Evolutionary conservation across 2,797 vertebrate genomes (phyloP), one percentile per base, ranked within the genome.

Genomic region (Epinephelus coioides): DNA sequence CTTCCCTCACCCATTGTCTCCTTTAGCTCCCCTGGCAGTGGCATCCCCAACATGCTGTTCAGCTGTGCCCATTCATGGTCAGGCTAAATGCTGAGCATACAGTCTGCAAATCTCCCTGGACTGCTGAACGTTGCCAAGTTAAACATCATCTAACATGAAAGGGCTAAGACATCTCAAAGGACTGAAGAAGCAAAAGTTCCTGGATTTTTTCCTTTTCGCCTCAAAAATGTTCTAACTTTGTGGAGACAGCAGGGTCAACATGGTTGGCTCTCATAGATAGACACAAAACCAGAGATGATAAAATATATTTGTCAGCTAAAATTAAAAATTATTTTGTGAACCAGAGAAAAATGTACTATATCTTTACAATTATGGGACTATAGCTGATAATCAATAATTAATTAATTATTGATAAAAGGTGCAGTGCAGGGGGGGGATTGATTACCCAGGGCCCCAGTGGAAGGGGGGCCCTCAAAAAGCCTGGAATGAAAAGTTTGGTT

Each of bases 21-120:
- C 38, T 78, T 76, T 19, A 46, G 30, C 50, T 74, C 23, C 50
- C 44, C 63, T 76, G 56, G 62, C 62, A 78, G 62, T 73, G 71
- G 73, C 65, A 70, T 70, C 71, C 15, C 51, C 10, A 23, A 69
- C 65, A 50, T 7, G 25, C 25, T 34, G 55, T 65, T 73, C 67
- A 59, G 40, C 49, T 53, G 6, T 72, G 61, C 51, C 63, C 55
- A 79, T 66, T 83, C 68, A 73, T 65, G 63, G 81, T 69, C 68
- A 8, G 49, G 23, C 30, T 40, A 49, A 70, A 43, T 71, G 75
- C 86, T 86, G 23, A 86, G 56, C 25, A 12, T 19, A 54, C 65
- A 78, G 44, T 66, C 62, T 53, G 46, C 15, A 69, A 79, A 59
- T 47, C 46, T 49, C 47, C 15, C 43, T 17, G 46, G 61, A 64